Base-by-base conservation (phyloP, 2,888 invertebrate genomes). In the Cheilosia impressa region DNA sequence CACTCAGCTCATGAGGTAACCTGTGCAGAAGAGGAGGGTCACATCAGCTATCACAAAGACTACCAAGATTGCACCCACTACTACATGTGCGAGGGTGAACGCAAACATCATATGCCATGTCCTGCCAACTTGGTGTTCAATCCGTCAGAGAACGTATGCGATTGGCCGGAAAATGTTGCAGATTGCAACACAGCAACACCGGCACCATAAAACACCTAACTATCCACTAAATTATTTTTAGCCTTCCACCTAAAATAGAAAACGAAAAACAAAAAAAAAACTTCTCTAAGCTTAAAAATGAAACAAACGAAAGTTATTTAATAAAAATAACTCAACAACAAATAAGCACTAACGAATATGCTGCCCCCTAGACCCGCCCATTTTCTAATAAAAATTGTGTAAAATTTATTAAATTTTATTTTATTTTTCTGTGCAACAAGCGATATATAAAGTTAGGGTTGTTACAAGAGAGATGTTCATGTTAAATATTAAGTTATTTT, bases 31-130 rank as follows among this genome's bases (percentile, higher is more conserved):
- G 97, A 97, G 91, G 98, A 98, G 76, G 98, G 98, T n/a, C 97
- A 98, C 92, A 98, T 98, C 85, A 97, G 97, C 79, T 98, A 98
- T 92, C 98, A 98, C 91, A 94, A 95, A 2, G 98, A 98, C 93
- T 96, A 96, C 91, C 95, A 95, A 31, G 98, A 98, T 91, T 98
- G 98, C 92, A 97, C 97, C 72, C 97, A 96, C 94, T 98, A 98
- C 93, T 98, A 97, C 93, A 98, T 98, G 98, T 98, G 98, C 91
- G 98, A 98, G 93, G 98, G 98, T 41, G 98, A 98, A 91, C 94
- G 98, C 69, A 97, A 97, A 91, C 98, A 98, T 91, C 98, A 98
- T 93, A 98, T 98, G 98, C 98, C 98, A 57, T 98, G 98, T 91
- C 98, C 98, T 7, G 95, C 95, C 65, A 97, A 98, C 93, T 94